Base-by-base conservation (phyloP, 2,888 invertebrate species). In the Drosophila kuntzei region DNA sequence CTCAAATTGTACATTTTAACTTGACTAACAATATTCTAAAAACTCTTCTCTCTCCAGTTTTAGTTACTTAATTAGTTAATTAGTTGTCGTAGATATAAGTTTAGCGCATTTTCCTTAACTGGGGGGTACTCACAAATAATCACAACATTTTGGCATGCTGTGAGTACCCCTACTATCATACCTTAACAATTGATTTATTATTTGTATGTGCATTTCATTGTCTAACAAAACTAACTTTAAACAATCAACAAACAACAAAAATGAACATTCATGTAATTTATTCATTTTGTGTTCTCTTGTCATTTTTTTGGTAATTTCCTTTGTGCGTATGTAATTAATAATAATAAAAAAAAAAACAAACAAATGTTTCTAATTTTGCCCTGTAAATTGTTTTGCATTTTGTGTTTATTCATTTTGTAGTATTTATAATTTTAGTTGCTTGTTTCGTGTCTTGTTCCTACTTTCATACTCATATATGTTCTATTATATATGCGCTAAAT, bases 401-500 rank as follows among this genome's bases (percentile, higher is more conserved):
- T 87, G 85, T 87, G 74, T 82, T 81, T 86, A 64, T 67, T 76
- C 55, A 70, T 80, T 64, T 61, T 4, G 58, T 61, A 47, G 43
- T 47, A 46, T 29, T 71, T 46, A 29, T 63, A 39, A 44, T 22
- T 72, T 50, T 70, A 55, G 50, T 73, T 83, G 87, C 87, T 86
- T 87, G 90, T 89, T 90, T 86, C 90, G 89, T 89, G 85, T 89
- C 84, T 84, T 87, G 81, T 89, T 89, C 67, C 53, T 68, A 62
- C 49, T 37, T 37, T 39, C 36, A 61, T 70, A 46, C 11, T 25
- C 16, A 46, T 29, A 46, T 7, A 9, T 34, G 47, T 57, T 59
- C 50, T 62, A 53, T 62, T 57, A 44, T 54, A 61, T 55, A 70
- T 79, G 80, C 58, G 76, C 66, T 81, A 55, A 68, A 60, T 61